phyloP scores from a whole-genome alignment of 1,140 invertebrate genomes.

The Phthorimaea operculella region DNA sequence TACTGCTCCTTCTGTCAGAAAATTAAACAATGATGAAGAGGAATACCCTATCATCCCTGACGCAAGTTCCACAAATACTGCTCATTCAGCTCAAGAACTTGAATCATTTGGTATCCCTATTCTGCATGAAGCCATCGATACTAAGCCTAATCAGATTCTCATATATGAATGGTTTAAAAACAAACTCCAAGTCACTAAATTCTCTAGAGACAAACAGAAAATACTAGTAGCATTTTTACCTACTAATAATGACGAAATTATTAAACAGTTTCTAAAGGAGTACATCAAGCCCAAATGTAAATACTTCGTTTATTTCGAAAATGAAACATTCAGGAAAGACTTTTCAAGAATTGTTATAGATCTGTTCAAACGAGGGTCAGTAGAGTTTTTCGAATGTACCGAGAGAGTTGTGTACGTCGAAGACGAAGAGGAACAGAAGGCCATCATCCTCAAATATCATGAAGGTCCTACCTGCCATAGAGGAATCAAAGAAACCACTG shows the following conservation, averaged over 20 bases:
- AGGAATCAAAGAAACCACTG: too few species aligned
- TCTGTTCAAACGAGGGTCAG: too few species aligned
- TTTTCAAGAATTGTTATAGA: conserved; percentile 5
- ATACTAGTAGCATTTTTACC: conserved; percentile 21
- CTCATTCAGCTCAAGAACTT: conserved; percentile 16
- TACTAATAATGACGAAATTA: conserved; percentile 12
- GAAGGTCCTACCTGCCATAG: too few species aligned
- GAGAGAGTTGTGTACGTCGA: too few species aligned
- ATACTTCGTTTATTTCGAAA: conserved; percentile 26
- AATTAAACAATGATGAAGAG: too few species aligned
- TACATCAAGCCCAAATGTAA: conserved; percentile 20
- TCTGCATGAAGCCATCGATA: conserved; percentile 25
- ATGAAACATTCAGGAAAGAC: conserved; percentile 12
- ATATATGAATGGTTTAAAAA: conserved; percentile 19
- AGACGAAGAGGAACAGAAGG: too few species aligned
- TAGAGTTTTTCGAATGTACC: too few species aligned
- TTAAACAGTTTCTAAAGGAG: conserved; percentile 24
- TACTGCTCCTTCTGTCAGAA: too few species aligned
- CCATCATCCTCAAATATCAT: too few species aligned
- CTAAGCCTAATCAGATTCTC: conserved; percentile 28
- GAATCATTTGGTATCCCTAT: conserved; percentile 20
- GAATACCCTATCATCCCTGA: too few species aligned
- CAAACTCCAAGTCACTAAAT: conserved; percentile 13
- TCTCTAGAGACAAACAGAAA: conserved; percentile 16
- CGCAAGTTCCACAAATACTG: conserved; percentile 6